These are phyloP conservation scores for Melanotaenia parkinsoni DNA, from an alignment of 2,797 vertebrate species.

Conservation along the genomic window DNA sequence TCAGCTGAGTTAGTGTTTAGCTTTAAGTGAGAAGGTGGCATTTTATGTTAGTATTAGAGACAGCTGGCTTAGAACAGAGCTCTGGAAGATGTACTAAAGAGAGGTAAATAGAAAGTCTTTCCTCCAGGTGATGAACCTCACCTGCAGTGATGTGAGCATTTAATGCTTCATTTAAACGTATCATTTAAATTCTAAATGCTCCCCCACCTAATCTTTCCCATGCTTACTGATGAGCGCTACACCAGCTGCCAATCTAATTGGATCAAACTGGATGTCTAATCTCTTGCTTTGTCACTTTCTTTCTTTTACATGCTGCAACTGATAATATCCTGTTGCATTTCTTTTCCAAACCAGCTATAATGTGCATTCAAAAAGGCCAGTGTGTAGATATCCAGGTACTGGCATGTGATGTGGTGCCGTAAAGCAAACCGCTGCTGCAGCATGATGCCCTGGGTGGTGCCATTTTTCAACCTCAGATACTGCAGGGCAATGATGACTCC, in stretches of 20 bases:
- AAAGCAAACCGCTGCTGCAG: too few species aligned
- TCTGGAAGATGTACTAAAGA: conserved; percentile 30
- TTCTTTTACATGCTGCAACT: too few species aligned
- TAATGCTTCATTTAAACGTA: conserved; percentile 53
- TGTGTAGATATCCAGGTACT: too few species aligned
- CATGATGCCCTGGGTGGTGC: too few species aligned
- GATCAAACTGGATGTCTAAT: too few species aligned
- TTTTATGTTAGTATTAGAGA: conserved; percentile 56
- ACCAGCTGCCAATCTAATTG: background rate
- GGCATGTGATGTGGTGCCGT: too few species aligned
- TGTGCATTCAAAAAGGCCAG: too few species aligned
- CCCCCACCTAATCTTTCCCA: conserved; percentile 3
- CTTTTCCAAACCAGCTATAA: too few species aligned
- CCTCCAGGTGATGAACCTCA: conserved; percentile 48
- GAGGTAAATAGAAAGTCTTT: conserved; percentile 48
- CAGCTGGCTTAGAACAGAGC: conserved; percentile 28
- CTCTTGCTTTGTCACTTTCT: too few species aligned
- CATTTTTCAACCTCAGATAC: too few species aligned
- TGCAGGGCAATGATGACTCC: too few species aligned
- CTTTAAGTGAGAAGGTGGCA: conserved; percentile 52
- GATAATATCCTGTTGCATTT: too few species aligned
- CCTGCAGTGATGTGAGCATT: conserved; percentile 49
- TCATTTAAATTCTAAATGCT: conserved; percentile 33
- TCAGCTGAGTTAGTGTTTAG: conserved; percentile 43
- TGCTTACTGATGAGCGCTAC: conserved; percentile 21